These are phyloP conservation scores for Botia almorhae DNA, from an alignment of 2,797 vertebrate species.

Conservation along the genomic window DNA sequence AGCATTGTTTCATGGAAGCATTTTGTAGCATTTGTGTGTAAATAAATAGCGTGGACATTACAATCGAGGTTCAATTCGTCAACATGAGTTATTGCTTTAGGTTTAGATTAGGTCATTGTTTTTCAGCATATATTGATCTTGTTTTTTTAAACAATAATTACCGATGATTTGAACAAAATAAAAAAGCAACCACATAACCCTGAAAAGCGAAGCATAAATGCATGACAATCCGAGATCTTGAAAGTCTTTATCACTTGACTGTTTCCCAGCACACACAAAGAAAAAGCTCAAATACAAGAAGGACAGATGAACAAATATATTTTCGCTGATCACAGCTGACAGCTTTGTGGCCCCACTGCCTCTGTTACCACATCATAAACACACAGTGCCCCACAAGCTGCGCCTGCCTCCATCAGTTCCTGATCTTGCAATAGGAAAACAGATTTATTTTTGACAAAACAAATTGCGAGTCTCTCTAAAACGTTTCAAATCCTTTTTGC, in stretches of 20 bases:
- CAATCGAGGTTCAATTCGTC: no score
- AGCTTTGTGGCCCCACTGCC: conserved; percentile 11
- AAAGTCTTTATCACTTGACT: background rate
- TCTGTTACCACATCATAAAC: conserved; percentile 21
- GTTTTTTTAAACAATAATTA: no score
- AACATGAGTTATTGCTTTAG: no score
- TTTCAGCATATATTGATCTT: no score
- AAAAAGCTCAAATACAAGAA: conserved; percentile 7
- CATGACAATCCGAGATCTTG: background rate
- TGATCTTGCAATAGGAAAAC: conserved; percentile 31
- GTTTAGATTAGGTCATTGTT: no score
- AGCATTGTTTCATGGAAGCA: no score
- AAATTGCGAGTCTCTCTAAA: conserved; percentile 27
- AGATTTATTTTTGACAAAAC: conserved; percentile 27
- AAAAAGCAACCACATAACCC: background rate
- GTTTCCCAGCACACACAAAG: background rate
- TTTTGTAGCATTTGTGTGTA: no score
- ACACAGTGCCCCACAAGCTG: conserved; percentile 5
- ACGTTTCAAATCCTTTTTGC: conserved; percentile 12
- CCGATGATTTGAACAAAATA: background rate
- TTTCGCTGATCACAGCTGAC: background rate
- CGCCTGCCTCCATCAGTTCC: conserved; percentile 6
- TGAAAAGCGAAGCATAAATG: background rate
- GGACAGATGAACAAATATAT: background rate
- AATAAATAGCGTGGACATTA: no score